These are phyloP conservation scores for Conus betulinus DNA, from an alignment of 1,140 invertebrate genomes.

Conservation along the genomic window DNA sequence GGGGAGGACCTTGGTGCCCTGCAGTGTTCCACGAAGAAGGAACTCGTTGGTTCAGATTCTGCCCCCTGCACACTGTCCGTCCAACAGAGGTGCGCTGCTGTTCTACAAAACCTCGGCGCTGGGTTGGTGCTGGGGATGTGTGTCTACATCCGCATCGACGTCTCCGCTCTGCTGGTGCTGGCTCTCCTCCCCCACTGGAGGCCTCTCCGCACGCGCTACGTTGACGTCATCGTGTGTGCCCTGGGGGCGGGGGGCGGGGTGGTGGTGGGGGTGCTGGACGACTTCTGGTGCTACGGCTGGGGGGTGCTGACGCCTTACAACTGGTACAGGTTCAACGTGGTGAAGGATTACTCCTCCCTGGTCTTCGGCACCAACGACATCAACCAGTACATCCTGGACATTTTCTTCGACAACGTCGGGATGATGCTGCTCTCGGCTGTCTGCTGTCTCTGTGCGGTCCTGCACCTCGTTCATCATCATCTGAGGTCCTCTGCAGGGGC, in stretches of 20 bases:
- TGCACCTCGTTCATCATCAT: not conserved
- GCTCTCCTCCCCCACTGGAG: conserved; percentile 29
- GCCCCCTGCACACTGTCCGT: no score
- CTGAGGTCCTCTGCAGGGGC: not conserved
- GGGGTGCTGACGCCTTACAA: conserved; percentile 61
- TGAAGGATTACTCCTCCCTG: conserved; percentile 47
- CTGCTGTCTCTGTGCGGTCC: not conserved
- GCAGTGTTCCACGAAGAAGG: no score
- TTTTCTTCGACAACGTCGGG: conserved; percentile 32
- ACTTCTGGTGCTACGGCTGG: conserved; percentile 57
- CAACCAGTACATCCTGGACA: conserved; percentile 15
- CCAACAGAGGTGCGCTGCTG: no score
- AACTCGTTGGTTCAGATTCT: no score
- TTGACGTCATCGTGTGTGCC: not conserved
- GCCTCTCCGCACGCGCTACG: conserved; percentile 7
- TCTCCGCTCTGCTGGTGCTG: conserved; percentile 45
- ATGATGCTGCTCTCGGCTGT: not conserved
- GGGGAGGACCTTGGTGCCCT: no score
- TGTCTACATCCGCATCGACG: conserved; percentile 61
- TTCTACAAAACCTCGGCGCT: conserved; percentile 9
- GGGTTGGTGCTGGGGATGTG: conserved; percentile 58
- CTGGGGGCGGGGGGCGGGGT: conserved; percentile 32
- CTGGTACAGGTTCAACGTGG: conserved; percentile 67
- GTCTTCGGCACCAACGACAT: conserved; percentile 52
- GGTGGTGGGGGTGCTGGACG: conserved; percentile 54